Conservation (phyloP, 2,113 vertebrate genomes). For the Carollia perspicillata region DNA sequence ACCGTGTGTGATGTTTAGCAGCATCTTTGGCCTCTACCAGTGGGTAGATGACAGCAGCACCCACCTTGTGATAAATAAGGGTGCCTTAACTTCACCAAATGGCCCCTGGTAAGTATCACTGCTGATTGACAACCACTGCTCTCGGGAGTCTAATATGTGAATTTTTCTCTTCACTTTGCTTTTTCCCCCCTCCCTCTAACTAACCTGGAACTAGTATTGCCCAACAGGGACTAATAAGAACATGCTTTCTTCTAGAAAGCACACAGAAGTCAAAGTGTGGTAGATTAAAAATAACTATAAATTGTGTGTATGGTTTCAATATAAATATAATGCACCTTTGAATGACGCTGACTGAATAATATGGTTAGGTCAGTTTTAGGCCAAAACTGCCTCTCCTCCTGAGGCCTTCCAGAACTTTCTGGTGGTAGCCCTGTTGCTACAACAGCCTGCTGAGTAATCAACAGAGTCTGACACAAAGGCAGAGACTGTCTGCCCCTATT, state of each 20-base stretch:
- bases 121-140: not conserved
- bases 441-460: not conserved
- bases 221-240: not conserved
- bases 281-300: not conserved
- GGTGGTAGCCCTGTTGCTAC: not conserved
- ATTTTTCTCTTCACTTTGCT: not conserved
- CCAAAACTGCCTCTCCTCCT: not conserved
- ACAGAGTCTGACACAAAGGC: not conserved
- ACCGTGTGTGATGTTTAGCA: not conserved
- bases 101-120: not conserved
- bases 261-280: not conserved
- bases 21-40: not conserved
- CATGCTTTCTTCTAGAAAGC: not conserved
- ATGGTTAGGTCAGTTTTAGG: not conserved
- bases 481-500: not conserved
- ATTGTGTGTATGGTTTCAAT: not conserved
- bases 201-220: not conserved
- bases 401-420: not conserved
- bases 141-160: not conserved
- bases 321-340: not conserved
- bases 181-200: fast-evolving
- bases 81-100: not conserved
- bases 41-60: not conserved
- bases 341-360: not conserved
- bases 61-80: not conserved